Percentiles rank a stretch among this genome's conserved stretches.
These are phyloP conservation scores for Acropora tenuis DNA, from an alignment of 64 coral and sea anemone genomes.

Conservation along the genomic window DNA sequence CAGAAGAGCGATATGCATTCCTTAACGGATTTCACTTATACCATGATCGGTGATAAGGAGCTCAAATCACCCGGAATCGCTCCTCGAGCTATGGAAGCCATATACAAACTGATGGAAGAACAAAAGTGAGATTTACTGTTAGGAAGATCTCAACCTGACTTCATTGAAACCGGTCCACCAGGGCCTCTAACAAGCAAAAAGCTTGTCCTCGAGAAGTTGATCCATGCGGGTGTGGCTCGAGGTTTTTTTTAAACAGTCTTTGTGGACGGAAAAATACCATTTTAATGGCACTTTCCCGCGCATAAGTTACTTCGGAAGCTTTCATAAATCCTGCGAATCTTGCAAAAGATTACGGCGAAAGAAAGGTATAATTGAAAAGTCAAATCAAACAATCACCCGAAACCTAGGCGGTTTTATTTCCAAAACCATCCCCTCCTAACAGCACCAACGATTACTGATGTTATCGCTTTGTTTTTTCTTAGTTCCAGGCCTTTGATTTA, in stretches of 20 bases:
- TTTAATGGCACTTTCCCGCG: too few species aligned
- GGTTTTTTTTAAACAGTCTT: too few species aligned
- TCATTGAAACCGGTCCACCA: too few species aligned
- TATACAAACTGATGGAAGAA: constrained; percentile 77
- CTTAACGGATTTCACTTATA: constrained; percentile 75
- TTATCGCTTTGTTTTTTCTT: not conserved
- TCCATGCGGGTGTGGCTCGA: too few species aligned
- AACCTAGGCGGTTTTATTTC: not conserved
- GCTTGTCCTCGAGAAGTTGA: too few species aligned
- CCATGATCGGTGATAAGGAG: constrained; percentile 98
- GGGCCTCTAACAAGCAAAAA: too few species aligned
- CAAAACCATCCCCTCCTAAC: not conserved
- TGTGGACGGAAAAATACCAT: too few species aligned
- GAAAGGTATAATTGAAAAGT: not conserved
- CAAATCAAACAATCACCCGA: not conserved
- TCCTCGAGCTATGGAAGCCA: constrained; percentile 91
- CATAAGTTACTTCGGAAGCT: not conserved
- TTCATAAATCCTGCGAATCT: too few species aligned
- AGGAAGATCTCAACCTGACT: too few species aligned
- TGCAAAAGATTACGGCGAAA: too few species aligned
- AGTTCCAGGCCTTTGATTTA: not conserved
- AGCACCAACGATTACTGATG: not conserved
- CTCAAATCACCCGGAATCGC: constrained; percentile 95
- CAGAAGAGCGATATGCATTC: not conserved
- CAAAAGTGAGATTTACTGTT: constrained; percentile 68